These are phyloP conservation scores for Cyanoliseus patagonus DNA, from an alignment of 2,113 vertebrate genomes.

Conservation along the genomic window DNA sequence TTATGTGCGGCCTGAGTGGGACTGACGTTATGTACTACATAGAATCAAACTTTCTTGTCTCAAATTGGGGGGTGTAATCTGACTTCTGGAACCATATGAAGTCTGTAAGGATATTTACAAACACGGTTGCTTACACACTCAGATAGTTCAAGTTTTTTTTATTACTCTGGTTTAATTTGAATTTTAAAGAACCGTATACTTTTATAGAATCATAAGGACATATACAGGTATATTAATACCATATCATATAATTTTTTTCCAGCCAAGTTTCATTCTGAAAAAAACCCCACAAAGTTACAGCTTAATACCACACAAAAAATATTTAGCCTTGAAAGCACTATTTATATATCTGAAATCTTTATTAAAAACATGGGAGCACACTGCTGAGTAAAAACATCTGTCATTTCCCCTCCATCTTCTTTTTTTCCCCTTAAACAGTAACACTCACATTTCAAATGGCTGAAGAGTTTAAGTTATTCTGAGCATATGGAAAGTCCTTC, in stretches of 20 bases:
- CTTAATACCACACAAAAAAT: slow-evolving; percentile 52
- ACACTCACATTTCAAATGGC: slow-evolving; percentile 56
- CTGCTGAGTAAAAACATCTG: slow-evolving; percentile 66
- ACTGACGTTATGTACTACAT: neutral
- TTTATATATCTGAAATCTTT: slow-evolving; percentile 59
- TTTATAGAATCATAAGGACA: slow-evolving; percentile 1
- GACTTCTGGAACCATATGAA: neutral
- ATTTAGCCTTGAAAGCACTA: slow-evolving; percentile 47
- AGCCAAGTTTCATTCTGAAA: neutral
- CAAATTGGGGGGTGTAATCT: neutral
- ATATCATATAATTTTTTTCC: neutral
- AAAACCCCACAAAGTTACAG: neutral
- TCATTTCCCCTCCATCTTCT: slow-evolving; percentile 29
- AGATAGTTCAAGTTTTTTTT: neutral
- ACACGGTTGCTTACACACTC: neutral
- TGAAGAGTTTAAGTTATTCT: slow-evolving; percentile 53
- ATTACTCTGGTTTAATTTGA: neutral
- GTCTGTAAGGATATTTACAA: neutral
- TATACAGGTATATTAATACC: neutral
- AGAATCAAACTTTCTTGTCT: neutral
- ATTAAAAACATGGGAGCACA: slow-evolving; percentile 54
- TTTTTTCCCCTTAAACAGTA: slow-evolving; percentile 36
- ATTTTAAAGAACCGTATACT: neutral
- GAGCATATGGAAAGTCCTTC: slow-evolving; percentile 61
- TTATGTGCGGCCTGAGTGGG: neutral